Conservation (phyloP, 2,888 invertebrate species). For the Belgica antarctica region DNA sequence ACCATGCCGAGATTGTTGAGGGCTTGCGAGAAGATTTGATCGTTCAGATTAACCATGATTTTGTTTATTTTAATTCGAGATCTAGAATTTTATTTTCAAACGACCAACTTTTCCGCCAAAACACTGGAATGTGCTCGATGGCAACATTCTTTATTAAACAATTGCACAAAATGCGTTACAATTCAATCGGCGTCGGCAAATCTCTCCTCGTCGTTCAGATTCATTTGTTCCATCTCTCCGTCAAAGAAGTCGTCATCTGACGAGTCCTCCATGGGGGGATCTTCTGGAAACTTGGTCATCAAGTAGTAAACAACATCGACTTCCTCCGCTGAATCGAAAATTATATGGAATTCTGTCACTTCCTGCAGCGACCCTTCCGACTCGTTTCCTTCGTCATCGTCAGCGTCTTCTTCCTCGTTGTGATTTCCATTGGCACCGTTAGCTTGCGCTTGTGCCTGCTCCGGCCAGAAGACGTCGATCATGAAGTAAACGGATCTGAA, state of each 20-base stretch:
- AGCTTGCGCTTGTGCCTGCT: neutral
- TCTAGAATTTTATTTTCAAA: neutral
- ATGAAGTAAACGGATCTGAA: conserved; percentile 27
- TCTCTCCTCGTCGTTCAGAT: neutral
- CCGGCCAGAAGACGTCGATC: conserved; percentile 9
- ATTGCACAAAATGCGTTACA: too few species aligned
- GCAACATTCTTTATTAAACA: too few species aligned
- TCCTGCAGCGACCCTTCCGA: neutral
- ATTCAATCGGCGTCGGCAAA: conserved; percentile 22
- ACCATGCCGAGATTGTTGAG: neutral
- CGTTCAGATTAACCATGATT: neutral
- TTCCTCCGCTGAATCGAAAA: neutral
- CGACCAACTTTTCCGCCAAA: neutral
- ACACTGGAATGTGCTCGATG: neutral
- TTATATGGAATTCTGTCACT: neutral
- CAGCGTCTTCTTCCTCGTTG: neutral
- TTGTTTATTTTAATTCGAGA: neutral
- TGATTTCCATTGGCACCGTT: neutral
- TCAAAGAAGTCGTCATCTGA: conserved; percentile 24
- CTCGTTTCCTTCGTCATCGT: neutral
- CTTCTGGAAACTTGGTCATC: neutral
- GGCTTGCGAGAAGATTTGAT: neutral
- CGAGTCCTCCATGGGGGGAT: neutral
- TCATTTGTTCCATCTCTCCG: conserved; percentile 7
- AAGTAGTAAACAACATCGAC: neutral